Percentiles rank a stretch among this genome's conserved stretches.
Conservation (phyloP, 53 echinoderm and acorn worm species). For the Luidia sarsii region DNA sequence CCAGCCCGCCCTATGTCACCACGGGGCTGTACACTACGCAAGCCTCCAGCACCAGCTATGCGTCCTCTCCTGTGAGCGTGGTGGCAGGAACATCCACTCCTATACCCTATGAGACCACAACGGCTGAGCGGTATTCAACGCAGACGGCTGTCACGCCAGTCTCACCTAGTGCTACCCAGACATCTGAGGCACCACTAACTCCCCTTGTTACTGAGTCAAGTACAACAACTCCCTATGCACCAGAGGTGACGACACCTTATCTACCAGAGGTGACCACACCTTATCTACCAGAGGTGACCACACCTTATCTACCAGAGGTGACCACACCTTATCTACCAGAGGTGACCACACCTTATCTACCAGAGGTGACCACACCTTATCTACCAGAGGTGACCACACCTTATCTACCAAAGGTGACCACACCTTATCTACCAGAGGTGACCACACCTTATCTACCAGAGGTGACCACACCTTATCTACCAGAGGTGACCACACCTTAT, state of each 20-base stretch:
- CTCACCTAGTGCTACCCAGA: not conserved
- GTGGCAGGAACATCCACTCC: conserved; percentile 20
- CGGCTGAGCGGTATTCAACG: not conserved
- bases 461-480: conserved; percentile 4
- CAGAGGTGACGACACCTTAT: not conserved
- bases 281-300: not conserved
- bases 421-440: not conserved
- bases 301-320: not conserved
- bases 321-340: conserved; percentile 13
- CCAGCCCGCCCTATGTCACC: conserved; percentile 5
- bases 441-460: conserved; percentile 2
- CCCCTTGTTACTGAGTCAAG: not conserved
- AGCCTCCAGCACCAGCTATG: not conserved
- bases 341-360: not conserved
- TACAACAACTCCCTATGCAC: not conserved
- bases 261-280: not conserved
- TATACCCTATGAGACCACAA: conserved; percentile 11
- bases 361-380: not conserved
- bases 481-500: conserved; percentile 15
- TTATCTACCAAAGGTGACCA: not conserved
- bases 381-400: conserved; percentile 14
- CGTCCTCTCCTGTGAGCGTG: not conserved
- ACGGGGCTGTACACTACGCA: not conserved
- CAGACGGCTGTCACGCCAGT: not conserved
- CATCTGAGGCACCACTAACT: not conserved